A percentile compares a stretch with the other conserved stretches of the same genome.
phyloP scores from a whole-genome alignment of 2,888 invertebrate species.

The Dioctria rufipes region DNA sequence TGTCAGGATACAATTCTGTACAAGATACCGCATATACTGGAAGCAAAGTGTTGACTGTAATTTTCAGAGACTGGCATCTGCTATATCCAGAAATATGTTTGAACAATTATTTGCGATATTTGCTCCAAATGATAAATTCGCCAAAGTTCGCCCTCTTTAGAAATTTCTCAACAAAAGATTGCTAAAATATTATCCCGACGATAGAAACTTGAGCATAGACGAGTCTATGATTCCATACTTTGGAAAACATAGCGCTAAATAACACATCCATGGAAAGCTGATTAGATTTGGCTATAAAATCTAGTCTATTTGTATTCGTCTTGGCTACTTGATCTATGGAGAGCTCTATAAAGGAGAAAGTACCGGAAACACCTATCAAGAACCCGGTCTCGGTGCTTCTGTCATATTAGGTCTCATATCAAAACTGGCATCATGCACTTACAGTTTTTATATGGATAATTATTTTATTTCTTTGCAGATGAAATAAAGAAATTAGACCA shows the following conservation, averaged over 20 bases:
- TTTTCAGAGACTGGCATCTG: not conserved
- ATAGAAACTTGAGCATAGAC: not conserved
- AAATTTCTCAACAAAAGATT: too few species aligned
- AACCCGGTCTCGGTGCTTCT: slow-evolving; percentile 1
- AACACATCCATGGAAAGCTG: slow-evolving; percentile 30
- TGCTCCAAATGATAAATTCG: not conserved
- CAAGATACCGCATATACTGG: too few species aligned
- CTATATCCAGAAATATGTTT: slow-evolving; percentile 13
- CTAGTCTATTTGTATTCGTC: slow-evolving; percentile 29
- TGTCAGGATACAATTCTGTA: slow-evolving; percentile 32
- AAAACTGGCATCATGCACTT: slow-evolving; percentile 9
- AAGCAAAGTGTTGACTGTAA: not conserved
- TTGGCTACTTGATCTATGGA: slow-evolving; percentile 28
- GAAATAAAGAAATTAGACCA: slow-evolving; percentile 16
- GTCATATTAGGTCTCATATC: slow-evolving; percentile 1
- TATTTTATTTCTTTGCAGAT: slow-evolving; percentile 14
- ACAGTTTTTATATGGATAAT: slow-evolving; percentile 34
- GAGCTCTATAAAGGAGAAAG: slow-evolving; percentile 17
- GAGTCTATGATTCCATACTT: slow-evolving; percentile 36
- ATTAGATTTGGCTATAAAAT: not conserved
- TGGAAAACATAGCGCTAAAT: slow-evolving; percentile 17
- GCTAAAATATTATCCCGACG: too few species aligned
- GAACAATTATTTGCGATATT: slow-evolving; percentile 1
- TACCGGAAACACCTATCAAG: slow-evolving; percentile 1
- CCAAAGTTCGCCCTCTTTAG: too few species aligned